A percentile compares a stretch with the other conserved stretches of the same genome.
phyloP scores from a whole-genome alignment of 2,113 vertebrate genomes.

The Laticauda colubrina region DNA sequence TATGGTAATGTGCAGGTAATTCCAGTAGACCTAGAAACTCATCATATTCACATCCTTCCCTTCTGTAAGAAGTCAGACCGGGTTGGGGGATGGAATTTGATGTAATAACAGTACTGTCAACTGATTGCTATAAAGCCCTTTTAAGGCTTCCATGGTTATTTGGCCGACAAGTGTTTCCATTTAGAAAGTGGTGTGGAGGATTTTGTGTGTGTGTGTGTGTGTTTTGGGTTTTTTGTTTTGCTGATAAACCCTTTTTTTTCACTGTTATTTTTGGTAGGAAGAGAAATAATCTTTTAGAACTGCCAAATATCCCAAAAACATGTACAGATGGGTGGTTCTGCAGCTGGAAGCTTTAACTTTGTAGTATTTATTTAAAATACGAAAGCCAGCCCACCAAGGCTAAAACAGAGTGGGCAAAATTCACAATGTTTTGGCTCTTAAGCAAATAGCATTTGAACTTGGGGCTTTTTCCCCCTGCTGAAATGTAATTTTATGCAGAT shows the following conservation, averaged over 20 bases:
- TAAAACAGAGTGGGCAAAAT: constrained; percentile 74
- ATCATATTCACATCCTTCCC: neutral
- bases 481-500: constrained; percentile 81
- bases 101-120: constrained; percentile 52
- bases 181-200: constrained; percentile 43
- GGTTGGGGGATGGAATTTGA: neutral
- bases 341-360: constrained; percentile 83
- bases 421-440: constrained; percentile 79
- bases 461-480: constrained; percentile 63
- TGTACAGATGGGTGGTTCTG: constrained; percentile 81
- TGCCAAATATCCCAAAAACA: constrained; percentile 81
- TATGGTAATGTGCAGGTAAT: neutral
- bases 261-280: constrained; percentile 67
- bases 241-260: constrained; percentile 63
- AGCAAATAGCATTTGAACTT: constrained; percentile 81
- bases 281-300: constrained; percentile 75
- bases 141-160: constrained; percentile 56
- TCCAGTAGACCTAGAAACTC: neutral
- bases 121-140: constrained; percentile 53
- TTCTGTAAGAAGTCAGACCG: neutral
- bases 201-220: constrained; percentile 11
- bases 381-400: constrained; percentile 77
- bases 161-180: constrained; percentile 65
- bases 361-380: constrained; percentile 80
- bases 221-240: constrained; percentile 33